phyloP scores from a whole-genome alignment of 2,888 invertebrate species.

The Eretmocerus hayati region DNA sequence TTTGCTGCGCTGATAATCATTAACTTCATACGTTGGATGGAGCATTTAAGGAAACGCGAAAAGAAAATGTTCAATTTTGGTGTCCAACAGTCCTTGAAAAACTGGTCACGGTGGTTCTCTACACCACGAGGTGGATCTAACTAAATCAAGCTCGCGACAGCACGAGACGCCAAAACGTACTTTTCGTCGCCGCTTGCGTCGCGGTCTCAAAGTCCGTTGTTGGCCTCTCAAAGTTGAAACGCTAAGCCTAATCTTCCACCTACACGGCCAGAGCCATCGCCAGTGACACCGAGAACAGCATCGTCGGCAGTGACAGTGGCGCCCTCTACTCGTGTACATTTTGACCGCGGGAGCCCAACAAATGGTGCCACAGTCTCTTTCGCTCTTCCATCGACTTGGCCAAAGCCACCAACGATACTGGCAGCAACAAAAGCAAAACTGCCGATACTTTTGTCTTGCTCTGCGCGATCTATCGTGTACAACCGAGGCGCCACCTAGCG shows the following conservation, averaged over 20 bases:
- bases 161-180: slow-evolving; percentile 16
- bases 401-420: slow-evolving; percentile 17
- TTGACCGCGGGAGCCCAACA: neutral
- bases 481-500: slow-evolving; percentile 19
- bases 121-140: slow-evolving; percentile 14
- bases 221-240: neutral
- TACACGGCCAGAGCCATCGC: slow-evolving; percentile 22
- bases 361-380: slow-evolving; percentile 23
- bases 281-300: slow-evolving; percentile 15
- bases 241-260: slow-evolving; percentile 16
- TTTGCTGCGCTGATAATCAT: no score
- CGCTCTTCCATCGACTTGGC: slow-evolving; percentile 22
- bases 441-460: no score
- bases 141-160: slow-evolving; percentile 14
- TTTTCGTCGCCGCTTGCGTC: slow-evolving; percentile 19
- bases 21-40: neutral
- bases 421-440: slow-evolving; percentile 7
- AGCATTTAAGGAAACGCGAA: neutral
- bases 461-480: slow-evolving; percentile 20
- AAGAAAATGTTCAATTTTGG: neutral
- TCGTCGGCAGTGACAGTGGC: slow-evolving; percentile 3
- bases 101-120: slow-evolving; percentile 4
- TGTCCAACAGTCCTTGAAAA: no score
- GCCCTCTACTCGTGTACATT: slow-evolving; percentile 1
- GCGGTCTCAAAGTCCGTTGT: slow-evolving; percentile 9